Conservation (phyloP, 2,797 vertebrate species). For the Crenichthys baileyi region DNA sequence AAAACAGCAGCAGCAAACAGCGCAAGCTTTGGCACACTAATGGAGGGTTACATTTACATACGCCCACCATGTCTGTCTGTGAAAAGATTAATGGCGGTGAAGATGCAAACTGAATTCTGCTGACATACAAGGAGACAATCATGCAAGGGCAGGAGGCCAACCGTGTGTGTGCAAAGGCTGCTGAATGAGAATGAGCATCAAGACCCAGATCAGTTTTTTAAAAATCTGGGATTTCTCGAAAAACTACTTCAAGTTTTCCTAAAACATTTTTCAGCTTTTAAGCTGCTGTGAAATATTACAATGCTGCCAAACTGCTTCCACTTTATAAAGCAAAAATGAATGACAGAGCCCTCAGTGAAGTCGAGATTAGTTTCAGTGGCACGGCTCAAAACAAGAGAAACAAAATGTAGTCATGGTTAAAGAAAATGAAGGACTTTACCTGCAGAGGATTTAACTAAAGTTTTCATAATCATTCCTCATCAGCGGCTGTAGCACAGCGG, state of each 20-base stretch:
- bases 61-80: conserved; percentile 55
- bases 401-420: not conserved
- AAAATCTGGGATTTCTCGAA: not conserved
- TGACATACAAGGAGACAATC: conserved; percentile 15
- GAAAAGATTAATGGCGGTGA: conserved; percentile 47
- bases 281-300: conserved; percentile 7
- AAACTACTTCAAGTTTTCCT: not conserved
- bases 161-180: not conserved
- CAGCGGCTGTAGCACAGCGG: not conserved
- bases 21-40: conserved; percentile 44
- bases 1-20: conserved; percentile 22
- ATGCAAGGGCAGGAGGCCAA: conserved; percentile 5
- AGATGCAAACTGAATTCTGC: conserved; percentile 35
- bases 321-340: conserved; percentile 5
- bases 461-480: not conserved
- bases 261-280: not conserved
- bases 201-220: not conserved
- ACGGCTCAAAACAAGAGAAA: not conserved
- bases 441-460: not conserved
- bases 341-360: not conserved
- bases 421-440: not conserved
- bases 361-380: not conserved
- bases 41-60: conserved; percentile 62
- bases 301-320: conserved; percentile 24
- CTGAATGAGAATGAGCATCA: not conserved